These are phyloP conservation scores for Globodera rostochiensis DNA, from an alignment of 1,140 invertebrate genomes.

Conservation along the genomic window DNA sequence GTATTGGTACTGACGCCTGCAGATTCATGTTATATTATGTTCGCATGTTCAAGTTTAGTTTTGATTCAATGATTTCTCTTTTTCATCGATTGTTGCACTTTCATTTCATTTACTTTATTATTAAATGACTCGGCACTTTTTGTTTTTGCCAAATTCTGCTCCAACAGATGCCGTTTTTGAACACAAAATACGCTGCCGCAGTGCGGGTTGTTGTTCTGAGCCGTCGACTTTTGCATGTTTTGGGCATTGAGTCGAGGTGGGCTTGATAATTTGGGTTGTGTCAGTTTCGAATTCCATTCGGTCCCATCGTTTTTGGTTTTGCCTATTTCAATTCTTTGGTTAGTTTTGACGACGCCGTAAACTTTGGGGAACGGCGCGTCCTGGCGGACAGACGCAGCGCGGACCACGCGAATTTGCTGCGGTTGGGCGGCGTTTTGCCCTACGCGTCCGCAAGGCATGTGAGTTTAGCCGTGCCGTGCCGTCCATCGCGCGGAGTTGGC, in stretches of 20 bases:
- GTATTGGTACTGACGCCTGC: conserved; percentile 66
- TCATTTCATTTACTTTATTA: not conserved
- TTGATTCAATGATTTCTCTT: not conserved
- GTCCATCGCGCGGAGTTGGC: not conserved
- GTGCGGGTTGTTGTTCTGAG: not conserved
- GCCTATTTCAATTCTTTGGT: not conserved
- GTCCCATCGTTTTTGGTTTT: not conserved
- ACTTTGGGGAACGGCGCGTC: not conserved
- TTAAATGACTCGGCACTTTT: not conserved
- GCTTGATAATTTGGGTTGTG: not conserved
- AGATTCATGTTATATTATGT: not conserved
- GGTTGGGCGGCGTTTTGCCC: conserved; percentile 14
- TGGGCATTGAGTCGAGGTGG: conserved; percentile 30
- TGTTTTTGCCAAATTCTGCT: not conserved
- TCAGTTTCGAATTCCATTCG: not conserved
- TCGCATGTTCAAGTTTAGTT: not conserved
- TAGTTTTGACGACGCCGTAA: conserved; percentile 27
- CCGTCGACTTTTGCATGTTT: conserved; percentile 5
- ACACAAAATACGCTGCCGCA: not conserved
- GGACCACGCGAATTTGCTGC: not conserved
- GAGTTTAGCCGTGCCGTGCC: not conserved
- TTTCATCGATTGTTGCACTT: not conserved
- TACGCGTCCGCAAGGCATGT: conserved; percentile 18
- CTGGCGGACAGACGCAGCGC: conserved; percentile 18
- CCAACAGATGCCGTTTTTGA: not conserved